phyloP scores from a whole-genome alignment of 2,113 vertebrate species.

The human (Homo sapiens) region DNA sequence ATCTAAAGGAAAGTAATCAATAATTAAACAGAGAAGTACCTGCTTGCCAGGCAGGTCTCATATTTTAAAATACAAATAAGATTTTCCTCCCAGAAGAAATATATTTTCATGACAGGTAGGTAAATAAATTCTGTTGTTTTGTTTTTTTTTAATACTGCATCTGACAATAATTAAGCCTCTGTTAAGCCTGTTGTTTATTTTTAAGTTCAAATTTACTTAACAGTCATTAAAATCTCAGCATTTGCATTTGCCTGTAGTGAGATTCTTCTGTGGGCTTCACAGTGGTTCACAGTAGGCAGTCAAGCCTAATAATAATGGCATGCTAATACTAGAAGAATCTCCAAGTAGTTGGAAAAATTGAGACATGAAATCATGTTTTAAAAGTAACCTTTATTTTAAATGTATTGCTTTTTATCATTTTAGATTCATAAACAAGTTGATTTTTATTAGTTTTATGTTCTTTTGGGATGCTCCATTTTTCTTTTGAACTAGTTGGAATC shows the following conservation, averaged over 20 bases:
- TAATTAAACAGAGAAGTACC: conserved; percentile 58
- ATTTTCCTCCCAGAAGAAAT: conserved; percentile 54
- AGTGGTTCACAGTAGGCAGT: conserved; percentile 21
- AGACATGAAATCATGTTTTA: conserved; percentile 4
- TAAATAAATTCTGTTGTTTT: conserved; percentile 17
- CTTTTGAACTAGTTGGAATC: not conserved
- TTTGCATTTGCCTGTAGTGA: conserved; percentile 49
- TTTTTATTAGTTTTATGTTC: conserved; percentile 33
- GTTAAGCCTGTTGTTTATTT: conserved; percentile 69
- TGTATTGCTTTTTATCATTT: conserved; percentile 4
- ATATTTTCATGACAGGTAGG: conserved; percentile 34
- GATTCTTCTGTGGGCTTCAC: conserved; percentile 25
- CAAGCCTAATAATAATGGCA: conserved; percentile 33
- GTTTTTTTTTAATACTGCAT: not conserved
- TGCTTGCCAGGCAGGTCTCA: not conserved
- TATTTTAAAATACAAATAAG: conserved; percentile 64
- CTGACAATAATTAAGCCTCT: conserved; percentile 71
- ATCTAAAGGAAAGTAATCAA: conserved; percentile 43
- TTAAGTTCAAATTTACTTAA: conserved; percentile 71
- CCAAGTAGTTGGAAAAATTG: conserved; percentile 15
- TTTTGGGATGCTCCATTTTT: not conserved
- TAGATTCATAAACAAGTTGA: not conserved
- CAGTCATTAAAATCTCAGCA: conserved; percentile 55
- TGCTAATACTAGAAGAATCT: conserved; percentile 40
- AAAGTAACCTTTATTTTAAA: conserved; percentile 38